phyloP scores from a whole-genome alignment of 2,113 vertebrate genomes.

The Bubalus kerabau region DNA sequence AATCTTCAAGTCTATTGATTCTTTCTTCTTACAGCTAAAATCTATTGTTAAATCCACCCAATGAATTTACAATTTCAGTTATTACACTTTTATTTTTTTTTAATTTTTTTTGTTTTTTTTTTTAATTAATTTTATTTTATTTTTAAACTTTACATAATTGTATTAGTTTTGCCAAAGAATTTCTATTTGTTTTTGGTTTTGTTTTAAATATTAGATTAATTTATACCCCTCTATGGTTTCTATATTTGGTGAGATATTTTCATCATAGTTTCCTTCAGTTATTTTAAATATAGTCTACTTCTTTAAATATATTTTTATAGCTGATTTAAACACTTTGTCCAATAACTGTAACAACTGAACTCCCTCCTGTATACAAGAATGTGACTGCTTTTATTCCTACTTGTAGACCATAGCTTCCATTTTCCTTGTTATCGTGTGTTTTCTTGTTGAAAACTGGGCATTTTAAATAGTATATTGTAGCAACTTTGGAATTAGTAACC shows the following conservation, averaged over 20 bases:
- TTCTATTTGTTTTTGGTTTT: background rate
- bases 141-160: too few species aligned
- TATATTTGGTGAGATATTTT: background rate
- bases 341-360: background rate
- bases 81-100: background rate
- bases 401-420: background rate
- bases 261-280: background rate
- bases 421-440: background rate
- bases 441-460: background rate
- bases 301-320: background rate
- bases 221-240: background rate
- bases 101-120: too few species aligned
- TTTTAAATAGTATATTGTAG: background rate
- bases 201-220: background rate
- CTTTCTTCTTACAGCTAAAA: background rate
- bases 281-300: background rate
- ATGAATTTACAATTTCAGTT: background rate
- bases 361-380: background rate
- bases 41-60: background rate
- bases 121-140: too few species aligned
- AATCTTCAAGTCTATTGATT: background rate
- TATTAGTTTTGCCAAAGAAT: too few species aligned
- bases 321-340: background rate
- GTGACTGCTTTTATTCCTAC: background rate
- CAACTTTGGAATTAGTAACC: background rate